Percentiles rank a stretch among this genome's conserved stretches.
phyloP scores from a whole-genome alignment of 1,140 invertebrate genomes.

The Neodiprion fabricii region DNA sequence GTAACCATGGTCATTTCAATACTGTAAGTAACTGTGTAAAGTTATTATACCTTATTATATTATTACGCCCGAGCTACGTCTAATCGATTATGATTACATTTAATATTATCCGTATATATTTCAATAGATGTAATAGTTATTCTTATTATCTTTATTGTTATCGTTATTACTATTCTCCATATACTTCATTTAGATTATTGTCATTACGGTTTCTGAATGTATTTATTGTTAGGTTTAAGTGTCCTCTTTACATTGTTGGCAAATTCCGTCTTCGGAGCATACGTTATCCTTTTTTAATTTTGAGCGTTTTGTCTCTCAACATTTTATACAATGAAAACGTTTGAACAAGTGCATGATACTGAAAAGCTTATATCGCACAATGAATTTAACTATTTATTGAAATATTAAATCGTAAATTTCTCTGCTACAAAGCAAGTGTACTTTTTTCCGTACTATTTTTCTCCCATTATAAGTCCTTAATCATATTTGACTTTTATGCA shows the following conservation, averaged over 20 bases:
- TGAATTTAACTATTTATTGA: no score
- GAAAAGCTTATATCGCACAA: no score
- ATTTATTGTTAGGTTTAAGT: background rate
- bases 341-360: no score
- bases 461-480: no score
- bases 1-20: background rate
- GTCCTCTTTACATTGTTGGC: background rate
- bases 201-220: slow-evolving; percentile 8
- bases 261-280: no score
- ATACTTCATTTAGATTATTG: slow-evolving; percentile 26
- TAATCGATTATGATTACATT: background rate
- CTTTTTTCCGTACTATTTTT: no score
- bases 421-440: no score
- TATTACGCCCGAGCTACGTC: background rate
- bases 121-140: background rate
- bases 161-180: slow-evolving; percentile 33
- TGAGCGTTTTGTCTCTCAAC: no score
- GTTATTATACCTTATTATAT: background rate
- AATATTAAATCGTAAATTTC: no score
- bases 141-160: slow-evolving; percentile 27
- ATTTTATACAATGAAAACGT: no score
- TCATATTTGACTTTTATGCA: no score
- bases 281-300: no score
- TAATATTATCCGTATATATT: background rate
- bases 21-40: background rate